These are phyloP conservation scores for Mystacornis crossleyi DNA, from an alignment of 2,113 vertebrate species.

Conservation along the genomic window DNA sequence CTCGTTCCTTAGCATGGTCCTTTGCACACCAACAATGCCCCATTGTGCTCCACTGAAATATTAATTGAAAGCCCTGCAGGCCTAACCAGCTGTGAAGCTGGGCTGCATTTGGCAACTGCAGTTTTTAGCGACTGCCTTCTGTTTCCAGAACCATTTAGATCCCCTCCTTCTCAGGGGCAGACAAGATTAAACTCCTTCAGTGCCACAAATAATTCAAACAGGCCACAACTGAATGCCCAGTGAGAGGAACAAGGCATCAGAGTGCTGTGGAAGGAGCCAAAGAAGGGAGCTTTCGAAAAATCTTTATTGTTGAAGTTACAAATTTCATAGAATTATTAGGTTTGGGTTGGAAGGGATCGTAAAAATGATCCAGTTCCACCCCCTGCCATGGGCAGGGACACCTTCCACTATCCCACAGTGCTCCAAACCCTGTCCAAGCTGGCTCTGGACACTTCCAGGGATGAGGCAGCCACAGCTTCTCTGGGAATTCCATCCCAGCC, in stretches of 20 bases:
- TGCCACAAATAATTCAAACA: not conserved
- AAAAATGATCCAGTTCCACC: not conserved
- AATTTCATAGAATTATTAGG: not conserved
- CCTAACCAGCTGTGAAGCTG: not conserved
- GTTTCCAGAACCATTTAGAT: not conserved
- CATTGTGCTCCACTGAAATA: not conserved
- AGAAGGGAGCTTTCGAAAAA: not conserved
- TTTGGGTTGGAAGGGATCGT: not conserved
- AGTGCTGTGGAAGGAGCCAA: not conserved
- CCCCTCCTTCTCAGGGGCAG: not conserved
- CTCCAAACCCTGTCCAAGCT: not conserved
- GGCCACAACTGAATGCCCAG: not conserved
- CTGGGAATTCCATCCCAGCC: not conserved
- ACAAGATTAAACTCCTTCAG: not conserved
- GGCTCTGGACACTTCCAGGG: not conserved
- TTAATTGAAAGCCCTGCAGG: not conserved
- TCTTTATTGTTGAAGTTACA: not conserved
- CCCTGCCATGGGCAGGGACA: not conserved
- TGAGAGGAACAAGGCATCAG: not conserved
- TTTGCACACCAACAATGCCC: slow-evolving; percentile 5
- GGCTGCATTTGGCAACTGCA: not conserved
- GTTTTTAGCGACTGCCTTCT: not conserved
- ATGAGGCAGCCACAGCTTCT: not conserved
- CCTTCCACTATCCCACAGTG: not conserved
- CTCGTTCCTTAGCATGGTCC: not conserved